Evolutionary conservation across 2,113 vertebrate genomes (phyloP).

Genomic region (Amia ocellicauda): DNA sequence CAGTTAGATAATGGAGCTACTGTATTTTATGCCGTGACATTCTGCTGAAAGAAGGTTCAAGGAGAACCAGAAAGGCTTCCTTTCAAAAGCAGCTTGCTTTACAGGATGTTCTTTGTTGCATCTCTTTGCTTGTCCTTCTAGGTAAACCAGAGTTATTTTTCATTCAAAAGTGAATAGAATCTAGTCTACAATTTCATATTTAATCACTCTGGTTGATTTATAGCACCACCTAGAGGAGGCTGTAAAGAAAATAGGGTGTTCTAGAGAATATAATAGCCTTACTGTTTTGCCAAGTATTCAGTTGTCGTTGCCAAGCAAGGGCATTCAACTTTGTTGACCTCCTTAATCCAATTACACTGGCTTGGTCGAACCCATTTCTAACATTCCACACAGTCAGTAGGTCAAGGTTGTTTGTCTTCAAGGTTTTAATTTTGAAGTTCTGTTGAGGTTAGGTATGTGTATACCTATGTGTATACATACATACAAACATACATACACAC

Average conservation of each 20-base stretch:
- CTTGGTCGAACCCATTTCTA: slow-evolving; percentile 16
- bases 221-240: slow-evolving; percentile 22
- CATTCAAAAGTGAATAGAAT: not conserved
- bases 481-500: not conserved
- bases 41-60: too few relatives aligned
- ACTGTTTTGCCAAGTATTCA: not conserved
- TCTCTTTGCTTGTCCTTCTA: too few relatives aligned
- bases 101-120: too few relatives aligned
- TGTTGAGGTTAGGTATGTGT: not conserved
- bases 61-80: too few relatives aligned
- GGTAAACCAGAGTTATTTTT: too few relatives aligned
- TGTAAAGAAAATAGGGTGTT: not conserved
- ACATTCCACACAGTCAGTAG: not conserved
- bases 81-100: too few relatives aligned
- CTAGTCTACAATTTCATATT: too few relatives aligned
- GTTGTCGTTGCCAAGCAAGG: slow-evolving; percentile 13
- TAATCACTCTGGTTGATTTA: slow-evolving; percentile 9
- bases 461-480: not conserved
- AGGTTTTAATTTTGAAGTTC: not conserved
- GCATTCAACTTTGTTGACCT: slow-evolving; percentile 20
- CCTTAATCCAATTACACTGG: slow-evolving; percentile 25
- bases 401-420: slow-evolving; percentile 14
- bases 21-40: not conserved
- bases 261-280: slow-evolving; percentile 2
- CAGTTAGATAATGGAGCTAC: not conserved